Conservation (phyloP, 2,113 vertebrate species). For the Macheiramphus alcinus region DNA sequence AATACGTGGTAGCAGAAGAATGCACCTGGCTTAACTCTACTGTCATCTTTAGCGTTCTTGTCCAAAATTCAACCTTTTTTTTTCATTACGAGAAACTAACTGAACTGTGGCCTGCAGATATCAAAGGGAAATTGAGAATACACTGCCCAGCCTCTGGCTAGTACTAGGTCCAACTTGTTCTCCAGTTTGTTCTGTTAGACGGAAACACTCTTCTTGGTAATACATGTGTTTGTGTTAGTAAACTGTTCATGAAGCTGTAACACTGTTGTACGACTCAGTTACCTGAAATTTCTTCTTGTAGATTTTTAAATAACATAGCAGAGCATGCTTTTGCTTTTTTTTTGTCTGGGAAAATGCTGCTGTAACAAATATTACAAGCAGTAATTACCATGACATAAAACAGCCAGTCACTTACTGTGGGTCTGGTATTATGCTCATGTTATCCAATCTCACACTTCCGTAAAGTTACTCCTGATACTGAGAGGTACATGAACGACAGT, state of each 20-base stretch:
- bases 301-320: not conserved
- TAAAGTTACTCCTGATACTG: not conserved
- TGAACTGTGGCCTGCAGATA: not conserved
- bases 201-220: not conserved
- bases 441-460: not conserved
- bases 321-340: not conserved
- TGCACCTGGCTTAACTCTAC: not conserved
- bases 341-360: not conserved
- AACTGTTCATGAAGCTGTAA: not conserved
- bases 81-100: not conserved
- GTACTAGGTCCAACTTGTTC: not conserved
- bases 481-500: not conserved
- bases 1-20: not conserved
- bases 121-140: not conserved
- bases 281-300: not conserved
- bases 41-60: not conserved
- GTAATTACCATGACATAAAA: not conserved
- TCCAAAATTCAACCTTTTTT: not conserved
- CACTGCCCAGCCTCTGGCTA: not conserved
- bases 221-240: not conserved
- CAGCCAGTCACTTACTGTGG: not conserved
- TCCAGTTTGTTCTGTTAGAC: not conserved
- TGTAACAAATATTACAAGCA: not conserved
- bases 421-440: not conserved
- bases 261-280: not conserved